A percentile compares a stretch with the other conserved stretches of the same genome.
Conservation (phyloP, 1,140 invertebrate genomes). For the Aphidius gifuensis region DNA sequence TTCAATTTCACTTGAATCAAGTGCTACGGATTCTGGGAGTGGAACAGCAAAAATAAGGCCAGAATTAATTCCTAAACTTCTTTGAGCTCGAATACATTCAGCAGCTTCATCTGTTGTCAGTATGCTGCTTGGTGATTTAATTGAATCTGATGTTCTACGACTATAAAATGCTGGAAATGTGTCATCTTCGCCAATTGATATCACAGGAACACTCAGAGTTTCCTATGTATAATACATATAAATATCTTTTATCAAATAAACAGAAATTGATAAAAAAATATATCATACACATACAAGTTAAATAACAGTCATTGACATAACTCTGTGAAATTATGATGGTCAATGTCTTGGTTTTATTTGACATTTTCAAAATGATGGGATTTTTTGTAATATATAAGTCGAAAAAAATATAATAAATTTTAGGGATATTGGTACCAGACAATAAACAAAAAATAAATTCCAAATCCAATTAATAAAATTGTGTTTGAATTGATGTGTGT, state of each 20-base stretch:
- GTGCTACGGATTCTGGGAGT: constrained; percentile 70
- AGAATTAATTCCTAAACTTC: constrained; percentile 64
- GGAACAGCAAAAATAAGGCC: constrained; percentile 91
- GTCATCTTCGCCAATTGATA: constrained; percentile 64
- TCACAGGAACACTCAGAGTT: constrained; percentile 90
- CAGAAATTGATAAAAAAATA: too few species aligned
- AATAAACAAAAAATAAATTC: too few species aligned
- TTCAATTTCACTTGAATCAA: constrained; percentile 64
- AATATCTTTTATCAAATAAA: too few species aligned
- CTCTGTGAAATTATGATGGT: too few species aligned
- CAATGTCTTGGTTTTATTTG: too few species aligned
- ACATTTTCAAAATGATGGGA: too few species aligned
- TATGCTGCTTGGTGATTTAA: constrained; percentile 68
- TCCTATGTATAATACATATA: constrained; percentile 60
- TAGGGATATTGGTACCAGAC: too few species aligned
- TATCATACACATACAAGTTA: too few species aligned
- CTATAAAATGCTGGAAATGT: constrained; percentile 89
- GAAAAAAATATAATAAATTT: constrained; percentile 20
- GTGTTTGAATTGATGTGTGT: too few species aligned
- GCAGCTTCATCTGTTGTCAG: constrained; percentile 66
- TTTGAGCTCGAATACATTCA: constrained; percentile 61
- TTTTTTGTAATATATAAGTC: too few species aligned
- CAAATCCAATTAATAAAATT: too few species aligned
- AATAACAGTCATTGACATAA: too few species aligned
- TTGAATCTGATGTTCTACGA: constrained; percentile 64